These are phyloP conservation scores for Brachyhypopomus occidentalis DNA, from an alignment of 2,113 vertebrate genomes.

Conservation along the genomic window DNA sequence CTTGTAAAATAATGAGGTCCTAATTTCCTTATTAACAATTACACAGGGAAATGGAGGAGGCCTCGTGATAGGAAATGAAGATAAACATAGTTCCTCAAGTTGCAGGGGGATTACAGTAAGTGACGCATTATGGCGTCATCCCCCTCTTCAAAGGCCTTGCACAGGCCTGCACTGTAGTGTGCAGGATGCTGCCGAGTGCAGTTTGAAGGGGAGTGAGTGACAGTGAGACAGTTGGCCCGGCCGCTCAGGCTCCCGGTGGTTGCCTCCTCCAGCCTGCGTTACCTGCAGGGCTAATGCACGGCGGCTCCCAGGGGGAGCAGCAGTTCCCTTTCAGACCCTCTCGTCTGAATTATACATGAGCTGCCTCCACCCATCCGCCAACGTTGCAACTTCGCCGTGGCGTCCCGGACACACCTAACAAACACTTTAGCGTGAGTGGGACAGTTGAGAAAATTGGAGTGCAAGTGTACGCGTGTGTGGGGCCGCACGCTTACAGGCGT, in stretches of 20 bases:
- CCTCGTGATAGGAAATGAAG: background rate
- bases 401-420: constrained; percentile 18
- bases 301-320: constrained; percentile 43
- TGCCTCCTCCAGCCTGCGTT: constrained; percentile 31
- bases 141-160: background rate
- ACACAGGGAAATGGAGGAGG: background rate
- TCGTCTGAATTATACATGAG: constrained; percentile 51
- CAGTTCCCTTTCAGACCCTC: constrained; percentile 41
- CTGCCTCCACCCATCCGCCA: background rate
- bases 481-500: background rate
- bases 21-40: background rate
- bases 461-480: background rate
- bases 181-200: background rate
- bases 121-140: background rate
- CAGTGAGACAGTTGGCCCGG: constrained; percentile 22
- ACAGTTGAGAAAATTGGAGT: constrained; percentile 2
- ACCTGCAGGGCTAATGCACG: constrained; percentile 53
- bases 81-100: background rate
- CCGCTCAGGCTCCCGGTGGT: constrained; percentile 29
- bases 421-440: constrained; percentile 37
- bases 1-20: too few species aligned
- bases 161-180: background rate
- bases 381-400: constrained; percentile 46
- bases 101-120: constrained; percentile 14
- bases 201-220: constrained; percentile 25